Evolutionary conservation across 2,113 vertebrate genomes (phyloP).

Genomic region (Uria lomvia): DNA sequence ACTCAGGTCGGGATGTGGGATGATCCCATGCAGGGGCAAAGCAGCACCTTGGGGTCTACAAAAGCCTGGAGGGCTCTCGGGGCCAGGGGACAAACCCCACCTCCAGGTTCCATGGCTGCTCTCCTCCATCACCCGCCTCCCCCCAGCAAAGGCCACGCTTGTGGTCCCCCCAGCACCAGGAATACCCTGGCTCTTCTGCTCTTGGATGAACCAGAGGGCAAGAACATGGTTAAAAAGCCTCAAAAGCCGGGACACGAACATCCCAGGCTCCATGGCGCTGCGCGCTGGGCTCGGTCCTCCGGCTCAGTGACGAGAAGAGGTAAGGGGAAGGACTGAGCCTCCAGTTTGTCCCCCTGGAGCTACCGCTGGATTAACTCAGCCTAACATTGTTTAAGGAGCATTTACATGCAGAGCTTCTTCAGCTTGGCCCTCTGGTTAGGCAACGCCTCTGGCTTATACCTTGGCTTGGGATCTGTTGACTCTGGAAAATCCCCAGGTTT

Average conservation of each 20-base stretch:
- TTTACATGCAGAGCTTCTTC: neutral
- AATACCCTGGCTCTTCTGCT: fast-evolving
- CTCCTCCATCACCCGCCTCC: neutral
- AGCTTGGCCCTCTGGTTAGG: neutral
- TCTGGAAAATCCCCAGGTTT: neutral
- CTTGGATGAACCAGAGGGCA: neutral
- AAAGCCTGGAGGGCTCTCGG: neutral
- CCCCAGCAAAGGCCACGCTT: neutral
- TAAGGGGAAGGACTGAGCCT: neutral
- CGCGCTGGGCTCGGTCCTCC: neutral
- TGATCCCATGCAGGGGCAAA: neutral
- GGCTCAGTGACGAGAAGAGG: fast-evolving
- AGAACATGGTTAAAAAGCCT: neutral
- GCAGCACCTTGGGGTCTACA: neutral
- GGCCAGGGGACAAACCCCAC: neutral
- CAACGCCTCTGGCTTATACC: neutral
- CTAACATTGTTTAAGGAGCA: neutral
- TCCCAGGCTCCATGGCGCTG: fast-evolving
- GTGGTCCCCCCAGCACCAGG: neutral
- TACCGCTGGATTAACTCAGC: neutral
- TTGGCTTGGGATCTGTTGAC: neutral
- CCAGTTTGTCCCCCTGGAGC: neutral
- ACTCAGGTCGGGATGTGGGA: fast-evolving
- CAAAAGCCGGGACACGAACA: fast-evolving
- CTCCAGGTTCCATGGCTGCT: neutral